phyloP scores from a whole-genome alignment of 2,113 vertebrate genomes.

The Carettochelys insculpta region DNA sequence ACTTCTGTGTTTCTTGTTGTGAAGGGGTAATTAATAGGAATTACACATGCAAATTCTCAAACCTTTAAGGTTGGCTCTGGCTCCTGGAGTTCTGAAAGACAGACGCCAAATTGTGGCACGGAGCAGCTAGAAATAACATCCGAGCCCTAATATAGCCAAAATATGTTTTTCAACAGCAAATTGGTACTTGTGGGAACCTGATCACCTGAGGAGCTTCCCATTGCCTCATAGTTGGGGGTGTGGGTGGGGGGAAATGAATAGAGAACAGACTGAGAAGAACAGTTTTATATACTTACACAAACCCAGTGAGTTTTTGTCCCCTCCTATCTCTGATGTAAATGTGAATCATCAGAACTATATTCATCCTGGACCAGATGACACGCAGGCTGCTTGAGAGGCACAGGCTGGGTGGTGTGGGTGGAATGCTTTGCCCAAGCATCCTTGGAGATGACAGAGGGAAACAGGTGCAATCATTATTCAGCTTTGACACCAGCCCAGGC shows the following conservation, averaged over 20 bases:
- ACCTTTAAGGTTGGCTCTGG: background rate
- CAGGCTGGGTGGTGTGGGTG: background rate
- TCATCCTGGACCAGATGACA: background rate
- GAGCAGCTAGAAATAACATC: background rate
- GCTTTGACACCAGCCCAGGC: background rate
- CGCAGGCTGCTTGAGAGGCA: background rate
- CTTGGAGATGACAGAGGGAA: background rate
- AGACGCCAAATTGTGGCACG: background rate
- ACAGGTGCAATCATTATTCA: background rate
- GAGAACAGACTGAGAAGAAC: background rate
- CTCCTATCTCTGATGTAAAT: background rate
- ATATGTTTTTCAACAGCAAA: background rate
- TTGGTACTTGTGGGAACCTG: background rate
- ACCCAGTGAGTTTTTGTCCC: background rate
- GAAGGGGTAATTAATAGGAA: background rate
- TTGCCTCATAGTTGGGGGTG: background rate
- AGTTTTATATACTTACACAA: background rate
- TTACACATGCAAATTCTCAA: background rate
- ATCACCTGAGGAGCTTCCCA: background rate
- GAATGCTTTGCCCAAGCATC: background rate
- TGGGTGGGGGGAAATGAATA: background rate
- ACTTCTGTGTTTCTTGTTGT: background rate
- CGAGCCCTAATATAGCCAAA: background rate
- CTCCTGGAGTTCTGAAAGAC: background rate
- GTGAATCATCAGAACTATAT: background rate